Base-by-base conservation (phyloP, 2,797 vertebrate species). In the Paratrypauchen microcephalus region DNA sequence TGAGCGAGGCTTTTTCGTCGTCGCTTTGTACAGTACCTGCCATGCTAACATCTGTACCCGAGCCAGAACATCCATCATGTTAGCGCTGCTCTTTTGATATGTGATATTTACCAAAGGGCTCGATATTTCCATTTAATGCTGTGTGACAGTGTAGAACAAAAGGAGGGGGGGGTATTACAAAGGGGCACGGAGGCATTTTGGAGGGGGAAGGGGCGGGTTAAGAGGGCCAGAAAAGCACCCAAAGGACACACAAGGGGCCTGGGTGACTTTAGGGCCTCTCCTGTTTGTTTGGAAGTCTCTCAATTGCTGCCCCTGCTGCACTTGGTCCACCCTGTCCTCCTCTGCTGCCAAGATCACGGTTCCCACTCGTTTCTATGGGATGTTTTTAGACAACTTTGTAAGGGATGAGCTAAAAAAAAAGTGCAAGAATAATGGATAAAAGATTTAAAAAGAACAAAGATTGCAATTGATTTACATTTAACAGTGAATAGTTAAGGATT, bases 201-300 rank as follows among this genome's bases (percentile, higher is more conserved):
- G 6, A 24, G 39, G 16, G 58, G 23, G 12, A 21, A 13, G 9
- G 24, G 45, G 61, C 45, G 67, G 58, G 76, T 65, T 23, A 74
- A 81, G 71, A 80, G 74, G 74, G 72, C 56, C 48, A 80, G 72
- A 75, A 77, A 79, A 72, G 72, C 55, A 72, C 50, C 74, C 65
- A 74, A 59, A 48, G 56, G 59, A 76, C 67, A 79, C 50, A 78
- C 74, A 78, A 81, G 79, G 74, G 75, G 65, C 70, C 73, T 48
- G 80, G 71, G 76, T 85, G 82, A 82, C 80, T 83, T 82, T 78
- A 77, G 76, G 64, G 70, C 75, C 74, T 82, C 76, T 36, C 83
- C 84, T 80, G 78, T 82, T 73, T 74, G 78, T 83, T 79, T 65
- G 78, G 76, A 80, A 62, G 39, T 79, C 71, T 83, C 72, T 87